phyloP scores from a whole-genome alignment of 2,113 vertebrate genomes.

The Catharus fuscescens region DNA sequence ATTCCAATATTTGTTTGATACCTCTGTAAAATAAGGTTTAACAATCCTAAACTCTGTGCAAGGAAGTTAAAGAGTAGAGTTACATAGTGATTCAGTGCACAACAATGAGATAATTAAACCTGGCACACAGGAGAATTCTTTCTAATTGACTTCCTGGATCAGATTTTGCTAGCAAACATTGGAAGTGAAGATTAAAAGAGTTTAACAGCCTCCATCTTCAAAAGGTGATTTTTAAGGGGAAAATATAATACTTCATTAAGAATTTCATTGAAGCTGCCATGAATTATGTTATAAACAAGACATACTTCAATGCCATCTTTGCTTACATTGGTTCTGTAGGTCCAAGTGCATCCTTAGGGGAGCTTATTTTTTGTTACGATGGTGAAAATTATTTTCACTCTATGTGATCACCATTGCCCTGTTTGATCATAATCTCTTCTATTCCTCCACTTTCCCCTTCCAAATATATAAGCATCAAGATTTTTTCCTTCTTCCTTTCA shows the following conservation, averaged over 20 bases:
- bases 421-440: slow-evolving; percentile 36
- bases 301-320: not conserved
- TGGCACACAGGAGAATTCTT: not conserved
- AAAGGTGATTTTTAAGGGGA: slow-evolving; percentile 14
- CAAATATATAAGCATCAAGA: not conserved
- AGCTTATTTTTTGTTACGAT: slow-evolving; percentile 50
- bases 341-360: slow-evolving; percentile 7
- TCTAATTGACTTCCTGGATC: not conserved
- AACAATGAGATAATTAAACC: not conserved
- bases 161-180: not conserved
- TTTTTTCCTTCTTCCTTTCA: slow-evolving; percentile 7
- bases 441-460: slow-evolving; percentile 18
- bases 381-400: slow-evolving; percentile 47
- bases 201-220: slow-evolving; percentile 7
- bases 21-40: not conserved
- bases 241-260: not conserved
- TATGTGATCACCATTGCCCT: slow-evolving; percentile 25
- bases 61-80: not conserved
- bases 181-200: slow-evolving; percentile 15
- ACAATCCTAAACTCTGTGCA: not conserved
- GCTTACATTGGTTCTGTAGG: not conserved
- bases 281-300: slow-evolving; percentile 5
- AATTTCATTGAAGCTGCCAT: not conserved
- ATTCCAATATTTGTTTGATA: not conserved
- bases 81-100: not conserved